phyloP scores from a whole-genome alignment of 2,113 vertebrate genomes.

The Aegypius monachus region DNA sequence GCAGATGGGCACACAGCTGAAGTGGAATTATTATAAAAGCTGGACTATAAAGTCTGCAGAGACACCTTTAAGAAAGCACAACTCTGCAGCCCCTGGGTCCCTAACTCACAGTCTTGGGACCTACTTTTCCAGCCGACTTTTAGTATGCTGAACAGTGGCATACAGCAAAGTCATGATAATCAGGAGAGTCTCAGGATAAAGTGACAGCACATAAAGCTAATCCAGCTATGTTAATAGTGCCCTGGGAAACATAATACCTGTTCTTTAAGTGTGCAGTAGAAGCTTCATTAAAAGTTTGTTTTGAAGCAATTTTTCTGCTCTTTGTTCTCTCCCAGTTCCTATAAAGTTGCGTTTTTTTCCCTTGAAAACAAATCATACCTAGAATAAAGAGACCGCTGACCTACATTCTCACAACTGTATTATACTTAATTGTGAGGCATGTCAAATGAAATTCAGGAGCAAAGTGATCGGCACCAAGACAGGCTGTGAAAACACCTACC shows the following conservation, averaged over 20 bases:
- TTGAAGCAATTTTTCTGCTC: slow-evolving; percentile 16
- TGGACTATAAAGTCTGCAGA: neutral
- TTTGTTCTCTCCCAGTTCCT: slow-evolving; percentile 25
- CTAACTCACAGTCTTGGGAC: neutral
- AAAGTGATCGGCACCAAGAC: neutral
- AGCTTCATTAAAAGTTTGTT: slow-evolving; percentile 28
- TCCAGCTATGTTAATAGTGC: neutral
- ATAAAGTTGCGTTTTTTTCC: neutral
- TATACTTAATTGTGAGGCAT: neutral
- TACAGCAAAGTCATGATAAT: neutral
- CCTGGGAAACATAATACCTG: neutral
- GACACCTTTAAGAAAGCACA: neutral
- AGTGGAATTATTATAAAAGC: neutral
- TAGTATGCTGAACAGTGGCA: neutral
- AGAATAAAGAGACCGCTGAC: slow-evolving; percentile 4
- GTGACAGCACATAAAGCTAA: neutral
- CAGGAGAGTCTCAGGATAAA: neutral
- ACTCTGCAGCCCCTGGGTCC: neutral
- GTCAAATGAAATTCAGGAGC: neutral
- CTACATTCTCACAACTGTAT: slow-evolving; percentile 27
- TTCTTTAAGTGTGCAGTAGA: neutral
- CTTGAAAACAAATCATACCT: slow-evolving; percentile 32
- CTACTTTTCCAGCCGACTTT: neutral
- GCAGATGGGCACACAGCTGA: neutral
- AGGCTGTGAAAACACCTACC: neutral